Evolutionary conservation across 1,140 invertebrate species (phyloP), one percentile per base, ranked within the genome.

Genomic region (Lutraria rhynchaena): DNA sequence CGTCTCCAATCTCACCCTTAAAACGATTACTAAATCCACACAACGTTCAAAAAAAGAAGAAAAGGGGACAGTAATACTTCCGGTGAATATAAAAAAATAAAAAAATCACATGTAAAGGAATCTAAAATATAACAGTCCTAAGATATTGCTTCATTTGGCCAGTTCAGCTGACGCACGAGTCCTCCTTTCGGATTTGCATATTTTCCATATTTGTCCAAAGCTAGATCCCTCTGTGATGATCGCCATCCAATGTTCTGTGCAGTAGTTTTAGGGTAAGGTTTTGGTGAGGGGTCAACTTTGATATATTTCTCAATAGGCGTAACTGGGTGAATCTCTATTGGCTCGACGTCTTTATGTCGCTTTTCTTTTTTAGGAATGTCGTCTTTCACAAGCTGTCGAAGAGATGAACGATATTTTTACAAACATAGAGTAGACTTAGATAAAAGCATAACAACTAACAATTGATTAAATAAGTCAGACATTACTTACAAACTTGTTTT

Each of bases 111-210:
- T n/a, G n/a, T n/a, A n/a, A n/a, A n/a, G n/a, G n/a, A n/a, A n/a
- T n/a, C n/a, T n/a, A n/a, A n/a, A n/a, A n/a, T n/a, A n/a, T n/a
- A n/a, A n/a, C n/a, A n/a, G n/a, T n/a, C n/a, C 31, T 80, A 80
- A 2, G 76, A 80, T 17, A 92, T 88, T 17, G 87, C 90, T 55
- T 92, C 91, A 22, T 69, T 60, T 58, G 91, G 91, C 91, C 91
- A 92, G 63, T 91, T 91, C n/a, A 92, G 84, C 63, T 91, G 90
- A 63, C 87, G 87, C 7, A 92, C 83, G 27, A 92, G 83, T 19
- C 87, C 87, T 22, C 91, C 91, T 85, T 90, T 90, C 19, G 88
- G 87, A 60, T 87, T 88, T 9, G 88, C 88, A 74, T 91, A 91
- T 71, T 84, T 85, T 15, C 91, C 91, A 78, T 91, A 91, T 70